These are phyloP conservation scores for Trichechus manatus DNA, from an alignment of 2,113 vertebrate species.

Conservation along the genomic window DNA sequence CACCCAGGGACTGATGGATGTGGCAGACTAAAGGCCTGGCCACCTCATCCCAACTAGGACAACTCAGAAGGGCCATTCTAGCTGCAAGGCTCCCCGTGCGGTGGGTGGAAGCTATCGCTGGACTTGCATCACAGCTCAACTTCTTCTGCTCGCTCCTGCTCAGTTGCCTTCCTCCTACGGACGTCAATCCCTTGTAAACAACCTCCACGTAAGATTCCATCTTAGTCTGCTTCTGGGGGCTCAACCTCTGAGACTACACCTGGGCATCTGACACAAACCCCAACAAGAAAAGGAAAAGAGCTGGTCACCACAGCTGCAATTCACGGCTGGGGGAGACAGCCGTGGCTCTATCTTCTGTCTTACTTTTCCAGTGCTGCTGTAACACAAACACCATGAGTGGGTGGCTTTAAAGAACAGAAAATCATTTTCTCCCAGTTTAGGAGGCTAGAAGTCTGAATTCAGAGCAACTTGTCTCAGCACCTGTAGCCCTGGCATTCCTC, in stretches of 20 bases:
- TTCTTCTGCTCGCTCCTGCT: not conserved
- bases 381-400: not conserved
- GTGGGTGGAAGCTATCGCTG: not conserved
- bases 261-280: not conserved
- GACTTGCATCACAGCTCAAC: not conserved
- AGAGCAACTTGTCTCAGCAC: not conserved
- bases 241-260: not conserved
- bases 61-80: not conserved
- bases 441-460: not conserved
- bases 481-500: not conserved
- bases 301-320: not conserved
- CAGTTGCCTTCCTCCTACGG: not conserved
- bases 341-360: not conserved
- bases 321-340: not conserved
- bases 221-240: not conserved
- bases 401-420: not conserved
- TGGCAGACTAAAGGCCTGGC: rapidly evolving
- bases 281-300: not conserved
- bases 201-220: not conserved
- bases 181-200: not conserved
- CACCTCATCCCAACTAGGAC: rapidly evolving
- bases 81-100: not conserved
- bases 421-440: not conserved
- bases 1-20: not conserved
- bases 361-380: not conserved